phyloP scores from a whole-genome alignment of 2,888 invertebrate genomes.

The Hyppa rectilinea region DNA sequence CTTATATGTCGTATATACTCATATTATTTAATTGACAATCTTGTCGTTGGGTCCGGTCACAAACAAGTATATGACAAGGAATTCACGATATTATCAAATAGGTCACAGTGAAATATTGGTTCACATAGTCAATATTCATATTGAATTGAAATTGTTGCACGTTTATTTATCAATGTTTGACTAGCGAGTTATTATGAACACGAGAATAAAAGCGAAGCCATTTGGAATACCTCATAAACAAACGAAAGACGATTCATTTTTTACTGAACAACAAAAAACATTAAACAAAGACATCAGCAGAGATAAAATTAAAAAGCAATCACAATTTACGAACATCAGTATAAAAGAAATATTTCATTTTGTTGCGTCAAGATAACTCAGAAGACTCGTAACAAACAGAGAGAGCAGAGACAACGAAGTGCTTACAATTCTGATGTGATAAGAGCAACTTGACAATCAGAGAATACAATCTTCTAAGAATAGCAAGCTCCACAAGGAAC shows the following conservation, averaged over 20 bases:
- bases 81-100: slow-evolving; percentile 54
- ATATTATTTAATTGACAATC: slow-evolving; percentile 50
- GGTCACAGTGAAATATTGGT: slow-evolving; percentile 48
- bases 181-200: slow-evolving; percentile 17
- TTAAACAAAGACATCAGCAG: slow-evolving; percentile 21
- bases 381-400: slow-evolving; percentile 51
- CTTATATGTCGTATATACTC: slow-evolving; percentile 14
- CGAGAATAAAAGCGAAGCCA: not conserved
- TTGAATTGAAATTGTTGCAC: slow-evolving; percentile 39
- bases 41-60: slow-evolving; percentile 16
- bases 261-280: slow-evolving; percentile 12
- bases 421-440: slow-evolving; percentile 61
- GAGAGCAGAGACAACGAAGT: slow-evolving; percentile 49
- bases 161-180: slow-evolving; percentile 39
- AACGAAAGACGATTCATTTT: not conserved
- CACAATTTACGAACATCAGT: slow-evolving; percentile 57
- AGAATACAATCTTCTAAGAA: slow-evolving; percentile 56
- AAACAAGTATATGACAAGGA: slow-evolving; percentile 50
- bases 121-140: slow-evolving; percentile 40
- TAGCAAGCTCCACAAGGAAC: slow-evolving; percentile 21
- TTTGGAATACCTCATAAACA: slow-evolving; percentile 12
- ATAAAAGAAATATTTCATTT: slow-evolving; percentile 52
- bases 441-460: slow-evolving; percentile 63
- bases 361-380: slow-evolving; percentile 59
- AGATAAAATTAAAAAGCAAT: slow-evolving; percentile 57